phyloP scores from a whole-genome alignment of 2,888 invertebrate species.

The Quadroppia sp. region DNA sequence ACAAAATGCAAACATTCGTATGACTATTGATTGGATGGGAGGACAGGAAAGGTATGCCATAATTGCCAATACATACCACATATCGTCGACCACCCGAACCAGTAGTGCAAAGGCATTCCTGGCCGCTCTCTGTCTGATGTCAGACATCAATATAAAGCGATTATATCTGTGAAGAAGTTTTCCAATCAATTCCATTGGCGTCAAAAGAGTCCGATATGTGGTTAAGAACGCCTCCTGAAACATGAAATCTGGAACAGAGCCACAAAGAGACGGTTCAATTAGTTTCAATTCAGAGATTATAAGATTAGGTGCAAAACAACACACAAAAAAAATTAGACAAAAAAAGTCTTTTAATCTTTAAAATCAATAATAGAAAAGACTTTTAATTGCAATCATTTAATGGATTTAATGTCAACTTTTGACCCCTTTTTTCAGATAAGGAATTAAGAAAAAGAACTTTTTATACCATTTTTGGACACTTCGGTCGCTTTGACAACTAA shows the following conservation, averaged over 20 bases:
- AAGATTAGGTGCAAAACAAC: background rate
- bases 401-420: constrained; percentile 29
- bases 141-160: constrained; percentile 63
- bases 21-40: constrained; percentile 6
- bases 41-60: background rate
- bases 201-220: constrained; percentile 92
- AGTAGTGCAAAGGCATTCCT: constrained; percentile 85
- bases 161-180: constrained; percentile 76
- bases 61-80: constrained; percentile 65
- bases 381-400: too few species aligned
- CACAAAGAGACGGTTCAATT: background rate
- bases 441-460: background rate
- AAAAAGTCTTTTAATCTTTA: too few species aligned
- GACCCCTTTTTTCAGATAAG: constrained; percentile 18
- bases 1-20: background rate
- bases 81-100: constrained; percentile 88
- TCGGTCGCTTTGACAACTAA: constrained; percentile 93
- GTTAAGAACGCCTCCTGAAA: constrained; percentile 98
- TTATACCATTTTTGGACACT: constrained; percentile 70
- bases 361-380: too few species aligned
- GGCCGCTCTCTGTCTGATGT: constrained; percentile 57
- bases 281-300: background rate
- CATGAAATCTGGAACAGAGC: constrained; percentile 66
- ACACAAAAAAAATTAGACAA: too few species aligned
- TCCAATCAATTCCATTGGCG: constrained; percentile 76